phyloP scores from a whole-genome alignment of 2,888 invertebrate species.

The Cryptophagus acutangulus region DNA sequence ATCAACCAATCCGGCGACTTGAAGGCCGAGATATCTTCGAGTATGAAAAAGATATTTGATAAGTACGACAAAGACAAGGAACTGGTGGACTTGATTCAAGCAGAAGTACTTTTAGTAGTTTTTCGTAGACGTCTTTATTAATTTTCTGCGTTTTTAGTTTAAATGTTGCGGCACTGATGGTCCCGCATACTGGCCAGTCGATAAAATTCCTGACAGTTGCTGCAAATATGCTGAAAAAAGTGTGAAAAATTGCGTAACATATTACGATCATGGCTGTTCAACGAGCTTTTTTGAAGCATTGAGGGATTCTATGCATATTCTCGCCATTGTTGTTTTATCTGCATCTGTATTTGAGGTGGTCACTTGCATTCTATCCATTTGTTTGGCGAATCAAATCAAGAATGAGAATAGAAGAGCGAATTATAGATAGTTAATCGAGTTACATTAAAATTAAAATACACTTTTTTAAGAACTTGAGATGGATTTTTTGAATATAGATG shows the following conservation, averaged over 20 bases:
- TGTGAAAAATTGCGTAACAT: not conserved
- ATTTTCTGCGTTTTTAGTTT: slow-evolving; percentile 17
- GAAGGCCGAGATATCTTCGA: slow-evolving; percentile 29
- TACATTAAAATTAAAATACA: too few species aligned
- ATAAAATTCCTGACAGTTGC: not conserved
- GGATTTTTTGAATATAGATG: too few species aligned
- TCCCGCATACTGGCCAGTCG: slow-evolving; percentile 13
- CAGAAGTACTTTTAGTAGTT: slow-evolving; percentile 45
- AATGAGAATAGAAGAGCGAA: slow-evolving; percentile 27
- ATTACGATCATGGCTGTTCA: slow-evolving; percentile 16
- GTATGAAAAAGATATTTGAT: slow-evolving; percentile 45
- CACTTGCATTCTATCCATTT: slow-evolving; percentile 26
- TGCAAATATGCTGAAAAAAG: slow-evolving; percentile 13
- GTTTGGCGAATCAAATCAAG: slow-evolving; percentile 26
- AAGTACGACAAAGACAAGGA: slow-evolving; percentile 47
- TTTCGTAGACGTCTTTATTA: not conserved
- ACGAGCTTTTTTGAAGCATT: slow-evolving; percentile 23
- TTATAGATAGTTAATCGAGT: slow-evolving; percentile 12
- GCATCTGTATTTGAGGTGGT: slow-evolving; percentile 28
- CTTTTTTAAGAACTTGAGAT: too few species aligned
- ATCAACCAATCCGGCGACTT: slow-evolving; percentile 52
- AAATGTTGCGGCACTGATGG: slow-evolving; percentile 26
- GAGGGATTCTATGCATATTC: slow-evolving; percentile 16
- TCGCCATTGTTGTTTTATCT: slow-evolving; percentile 26
- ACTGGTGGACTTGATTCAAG: slow-evolving; percentile 60